Base-by-base conservation (phyloP, 2,797 vertebrate genomes). In the Pseudocheirus occidentalis region DNA sequence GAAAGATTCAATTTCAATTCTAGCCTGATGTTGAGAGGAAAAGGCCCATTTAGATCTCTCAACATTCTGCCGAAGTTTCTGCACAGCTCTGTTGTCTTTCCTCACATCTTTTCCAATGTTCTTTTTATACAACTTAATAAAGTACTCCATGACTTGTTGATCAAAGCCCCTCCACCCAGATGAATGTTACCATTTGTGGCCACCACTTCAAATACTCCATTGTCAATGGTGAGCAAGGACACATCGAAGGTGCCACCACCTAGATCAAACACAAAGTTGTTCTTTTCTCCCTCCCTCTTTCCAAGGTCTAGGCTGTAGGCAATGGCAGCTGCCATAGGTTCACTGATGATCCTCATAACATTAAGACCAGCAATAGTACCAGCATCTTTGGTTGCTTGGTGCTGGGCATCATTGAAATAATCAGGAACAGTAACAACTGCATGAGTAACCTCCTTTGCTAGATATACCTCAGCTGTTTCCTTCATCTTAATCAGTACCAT, bases 401-500 rank as follows among this genome's bases (percentile, higher is more conserved):
- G 99, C 98, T 99, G 99, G 54, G 99, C 99, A 91, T 99, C 99
- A 27, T 99, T 99, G 97, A 99, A 99, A 94, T 99, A 99, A 81
- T 99, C 99, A 27, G 99, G 99, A 57, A 99, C 99, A 12, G 99
- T 99, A 95, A 99, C 99, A 59, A 99, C 99, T 55, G 99, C 99
- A 59, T 99, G 99, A 14, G 99, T 99, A 91, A 99, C 99, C 97
- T 99, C 99, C 98, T 99, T 99, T 93, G 99, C 99, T 94, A 99
- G 97, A 90, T 99, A 99, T 90, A 99, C 99, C 96, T 99, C 99
- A 55, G 99, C 99, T 1, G 99, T 99, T 98, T 99, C 99, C 98
- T 99, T 99, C 99, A 99, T 99, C 98, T 99, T 99, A 0, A 99
- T 99, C 97, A 99, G 98, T 58, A 99, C 99, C 99, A 99, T 99